phyloP scores from a whole-genome alignment of 2,113 vertebrate species.

The Centropus unirufus region DNA sequence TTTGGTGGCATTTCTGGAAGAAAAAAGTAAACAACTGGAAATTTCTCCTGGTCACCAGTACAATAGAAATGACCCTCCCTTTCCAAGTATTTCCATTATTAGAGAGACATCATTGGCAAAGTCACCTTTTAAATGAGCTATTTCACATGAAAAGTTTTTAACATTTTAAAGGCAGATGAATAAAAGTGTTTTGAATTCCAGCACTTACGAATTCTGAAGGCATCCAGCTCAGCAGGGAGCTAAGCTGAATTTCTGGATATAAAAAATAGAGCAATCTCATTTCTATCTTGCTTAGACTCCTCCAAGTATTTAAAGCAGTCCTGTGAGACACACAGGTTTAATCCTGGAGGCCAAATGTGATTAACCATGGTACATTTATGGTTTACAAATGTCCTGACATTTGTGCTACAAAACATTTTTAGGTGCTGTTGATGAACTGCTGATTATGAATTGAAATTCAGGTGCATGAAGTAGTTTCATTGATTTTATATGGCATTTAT shows the following conservation, averaged over 20 bases:
- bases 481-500: not conserved
- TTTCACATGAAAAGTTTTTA: not conserved
- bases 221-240: not conserved
- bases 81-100: not conserved
- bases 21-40: not conserved
- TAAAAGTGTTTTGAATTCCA: not conserved
- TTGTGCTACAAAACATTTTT: not conserved
- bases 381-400: not conserved
- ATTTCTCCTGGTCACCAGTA: no score
- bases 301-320: not conserved
- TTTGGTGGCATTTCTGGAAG: not conserved
- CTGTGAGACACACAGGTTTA: not conserved
- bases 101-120: not conserved
- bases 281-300: not conserved
- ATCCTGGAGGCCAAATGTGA: not conserved
- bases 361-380: not conserved
- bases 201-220: not conserved
- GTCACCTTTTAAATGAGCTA: not conserved
- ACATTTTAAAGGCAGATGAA: not conserved
- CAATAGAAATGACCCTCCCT: not conserved
- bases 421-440: not conserved
- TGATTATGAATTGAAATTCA: constrained; percentile 23
- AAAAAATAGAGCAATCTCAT: not conserved
- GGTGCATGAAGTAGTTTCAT: not conserved
- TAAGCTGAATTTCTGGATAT: not conserved